Evolutionary conservation across 1,140 invertebrate genomes (phyloP).

Genomic region (Microplitis mediator): DNA sequence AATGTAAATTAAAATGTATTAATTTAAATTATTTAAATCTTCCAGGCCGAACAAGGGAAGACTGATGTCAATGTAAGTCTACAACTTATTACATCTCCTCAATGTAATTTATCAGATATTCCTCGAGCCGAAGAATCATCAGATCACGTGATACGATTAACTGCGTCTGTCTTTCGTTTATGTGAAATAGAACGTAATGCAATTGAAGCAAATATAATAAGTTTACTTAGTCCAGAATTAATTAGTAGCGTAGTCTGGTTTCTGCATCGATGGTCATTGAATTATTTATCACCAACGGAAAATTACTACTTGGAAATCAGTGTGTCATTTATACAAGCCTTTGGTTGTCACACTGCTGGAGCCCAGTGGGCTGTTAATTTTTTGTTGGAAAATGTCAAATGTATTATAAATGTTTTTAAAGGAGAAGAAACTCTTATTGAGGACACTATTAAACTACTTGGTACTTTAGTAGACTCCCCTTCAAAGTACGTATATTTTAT

Average conservation of each 20-base stretch:
- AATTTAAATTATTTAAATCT: no score
- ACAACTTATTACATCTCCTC: conserved; percentile 61
- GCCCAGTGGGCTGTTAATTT: conserved; percentile 68
- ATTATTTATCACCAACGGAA: conserved; percentile 76
- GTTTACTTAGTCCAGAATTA: conserved; percentile 80
- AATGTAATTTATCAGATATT: conserved; percentile 59
- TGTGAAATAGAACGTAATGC: conserved; percentile 73
- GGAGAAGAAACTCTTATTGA: conserved; percentile 66
- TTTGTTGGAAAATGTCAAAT: conserved; percentile 68
- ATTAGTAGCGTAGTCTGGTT: conserved; percentile 82
- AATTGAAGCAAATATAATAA: conserved; percentile 66
- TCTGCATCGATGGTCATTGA: conserved; percentile 75
- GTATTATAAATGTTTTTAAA: conserved; percentile 66
- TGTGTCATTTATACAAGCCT: conserved; percentile 63
- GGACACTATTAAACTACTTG: conserved; percentile 67
- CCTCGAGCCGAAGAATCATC: conserved; percentile 62
- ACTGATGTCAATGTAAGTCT: conserved; percentile 56
- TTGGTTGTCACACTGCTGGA: conserved; percentile 68
- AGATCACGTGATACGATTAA: conserved; percentile 71
- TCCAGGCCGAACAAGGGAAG: conserved; percentile 42
- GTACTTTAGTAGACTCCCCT: conserved; percentile 64
- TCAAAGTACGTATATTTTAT: conserved; percentile 63
- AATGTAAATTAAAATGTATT: no score
- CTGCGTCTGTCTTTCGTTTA: conserved; percentile 70
- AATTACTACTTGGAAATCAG: conserved; percentile 71